These are phyloP conservation scores for Drosophila tripunctata DNA, from an alignment of 2,888 invertebrate genomes.

Conservation along the genomic window DNA sequence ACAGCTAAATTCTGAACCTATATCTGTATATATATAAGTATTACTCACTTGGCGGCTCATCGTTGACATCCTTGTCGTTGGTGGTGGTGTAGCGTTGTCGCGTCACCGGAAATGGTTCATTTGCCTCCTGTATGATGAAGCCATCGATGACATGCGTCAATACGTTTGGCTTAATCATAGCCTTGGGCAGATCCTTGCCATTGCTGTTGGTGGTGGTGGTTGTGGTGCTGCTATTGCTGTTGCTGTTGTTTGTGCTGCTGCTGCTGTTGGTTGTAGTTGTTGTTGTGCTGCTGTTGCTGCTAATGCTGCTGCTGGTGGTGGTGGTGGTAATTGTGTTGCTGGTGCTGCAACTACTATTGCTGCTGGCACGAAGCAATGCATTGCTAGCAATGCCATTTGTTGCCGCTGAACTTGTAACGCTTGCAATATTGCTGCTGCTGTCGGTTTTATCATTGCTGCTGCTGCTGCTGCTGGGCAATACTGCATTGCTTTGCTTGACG, in stretches of 20 bases:
- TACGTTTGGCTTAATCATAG: constrained; percentile 97
- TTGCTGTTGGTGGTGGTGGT: constrained; percentile 61
- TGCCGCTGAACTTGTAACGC: constrained; percentile 51
- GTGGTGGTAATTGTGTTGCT: constrained; percentile 52
- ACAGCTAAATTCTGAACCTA: no score
- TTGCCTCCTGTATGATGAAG: constrained; percentile 97
- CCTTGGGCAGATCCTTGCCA: constrained; percentile 89
- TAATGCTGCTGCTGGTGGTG: constrained; percentile 27
- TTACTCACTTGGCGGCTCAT: constrained; percentile 92
- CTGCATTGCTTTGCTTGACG: constrained; percentile 54
- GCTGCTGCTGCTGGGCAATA: constrained; percentile 58
- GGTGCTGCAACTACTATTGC: constrained; percentile 22
- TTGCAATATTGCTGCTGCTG: constrained; percentile 24
- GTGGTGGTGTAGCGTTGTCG: constrained; percentile 86
- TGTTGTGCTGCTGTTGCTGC: constrained; percentile 15
- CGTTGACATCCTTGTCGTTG: constrained; percentile 87
- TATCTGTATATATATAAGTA: no score
- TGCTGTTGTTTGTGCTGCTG: constrained; percentile 52
- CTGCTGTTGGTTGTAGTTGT: constrained; percentile 26
- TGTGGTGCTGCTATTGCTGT: constrained; percentile 60
- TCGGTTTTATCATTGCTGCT: constrained; percentile 19
- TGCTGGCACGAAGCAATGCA: constrained; percentile 32
- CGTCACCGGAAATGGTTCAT: constrained; percentile 94
- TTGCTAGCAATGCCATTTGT: constrained; percentile 54
- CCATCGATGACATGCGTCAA: constrained; percentile 98